Percentiles rank a stretch among this genome's conserved stretches.
Conservation (phyloP, 2,113 vertebrate genomes). For the Tachycineta bicolor region DNA sequence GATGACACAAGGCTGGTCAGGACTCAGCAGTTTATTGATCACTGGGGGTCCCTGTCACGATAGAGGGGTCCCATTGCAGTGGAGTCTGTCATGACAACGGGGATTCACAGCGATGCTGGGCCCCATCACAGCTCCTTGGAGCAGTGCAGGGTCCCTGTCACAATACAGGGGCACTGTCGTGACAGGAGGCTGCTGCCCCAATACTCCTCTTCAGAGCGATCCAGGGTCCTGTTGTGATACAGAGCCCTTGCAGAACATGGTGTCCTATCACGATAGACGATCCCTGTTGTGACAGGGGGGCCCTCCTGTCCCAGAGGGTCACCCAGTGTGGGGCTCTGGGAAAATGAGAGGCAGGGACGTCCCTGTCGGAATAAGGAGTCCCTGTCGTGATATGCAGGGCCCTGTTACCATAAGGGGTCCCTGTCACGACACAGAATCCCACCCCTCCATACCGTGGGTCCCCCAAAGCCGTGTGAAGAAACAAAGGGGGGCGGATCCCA, state of each 20-base stretch:
- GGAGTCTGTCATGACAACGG: rapidly evolving
- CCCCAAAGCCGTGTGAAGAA: neutral
- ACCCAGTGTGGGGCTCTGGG: too few species aligned
- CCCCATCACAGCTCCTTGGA: rapidly evolving
- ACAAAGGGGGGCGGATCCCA: rapidly evolving
- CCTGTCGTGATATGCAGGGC: neutral
- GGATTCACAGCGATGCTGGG: rapidly evolving
- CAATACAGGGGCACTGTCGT: rapidly evolving
- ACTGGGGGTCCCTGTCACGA: neutral
- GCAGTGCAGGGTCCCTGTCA: too few species aligned
- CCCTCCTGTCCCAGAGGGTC: rapidly evolving
- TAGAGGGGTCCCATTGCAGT: rapidly evolving
- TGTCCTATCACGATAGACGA: rapidly evolving
- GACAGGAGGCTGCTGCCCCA: rapidly evolving
- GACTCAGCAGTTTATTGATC: neutral
- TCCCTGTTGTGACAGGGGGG: rapidly evolving
- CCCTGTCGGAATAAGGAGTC: neutral
- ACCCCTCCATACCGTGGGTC: rapidly evolving
- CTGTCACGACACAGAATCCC: rapidly evolving
- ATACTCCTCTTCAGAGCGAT: rapidly evolving
- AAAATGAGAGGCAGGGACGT: rapidly evolving
- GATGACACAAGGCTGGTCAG: rapidly evolving
- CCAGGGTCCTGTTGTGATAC: neutral
- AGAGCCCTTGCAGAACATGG: rapidly evolving
- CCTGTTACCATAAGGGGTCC: rapidly evolving